Base-by-base conservation (phyloP, 2,888 invertebrate species). In the Brenthis daphne region DNA sequence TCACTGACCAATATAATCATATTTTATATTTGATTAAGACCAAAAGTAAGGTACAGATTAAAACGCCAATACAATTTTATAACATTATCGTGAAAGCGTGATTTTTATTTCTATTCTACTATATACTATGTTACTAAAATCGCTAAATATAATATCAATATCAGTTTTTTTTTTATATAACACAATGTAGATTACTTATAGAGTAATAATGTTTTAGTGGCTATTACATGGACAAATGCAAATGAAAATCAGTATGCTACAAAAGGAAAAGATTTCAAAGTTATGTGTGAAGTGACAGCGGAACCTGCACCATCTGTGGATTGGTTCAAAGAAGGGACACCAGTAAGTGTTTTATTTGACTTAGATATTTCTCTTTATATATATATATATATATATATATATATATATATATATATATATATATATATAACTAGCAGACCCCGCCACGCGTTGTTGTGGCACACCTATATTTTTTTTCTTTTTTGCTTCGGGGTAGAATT, bases 211-310 rank as follows among this genome's bases (percentile, higher is more conserved):
- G 6, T 75, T 73, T 60, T 63, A 98, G 98, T 96, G 82, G 96
- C 96, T 54, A 97, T 98, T 70, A 97, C 96, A 72, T 97, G 97
- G 95, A 95, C 95, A 14, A 96, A 98, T 85, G 98, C 98, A 0
- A 97, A 98, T 51, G 94, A 94, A 80, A 95, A 96, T 80, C 98
- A 98, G 85, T 96, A 94, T 80, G 97, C 98, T 1, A 96, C 96
- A 33, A 94, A 96, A 67, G 96, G 96, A 43, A 93, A 94, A 75
- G 95, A 97, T 79, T 97, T 95, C 82, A 94, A 94, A 83, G 95
- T 98, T 20, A 95, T 95, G 88, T 98, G 98, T 82, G 95, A 96
- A 85, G 98, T 98, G 0, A 95, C 95, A 70, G 98, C 98, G 0
- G 95, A 96, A 84, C 98, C 98, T 13, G 93, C 96, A 48, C 97